Percentiles rank a stretch among this genome's conserved stretches.
Conservation (phyloP, 2,797 vertebrate genomes). For the Chanos chanos region DNA sequence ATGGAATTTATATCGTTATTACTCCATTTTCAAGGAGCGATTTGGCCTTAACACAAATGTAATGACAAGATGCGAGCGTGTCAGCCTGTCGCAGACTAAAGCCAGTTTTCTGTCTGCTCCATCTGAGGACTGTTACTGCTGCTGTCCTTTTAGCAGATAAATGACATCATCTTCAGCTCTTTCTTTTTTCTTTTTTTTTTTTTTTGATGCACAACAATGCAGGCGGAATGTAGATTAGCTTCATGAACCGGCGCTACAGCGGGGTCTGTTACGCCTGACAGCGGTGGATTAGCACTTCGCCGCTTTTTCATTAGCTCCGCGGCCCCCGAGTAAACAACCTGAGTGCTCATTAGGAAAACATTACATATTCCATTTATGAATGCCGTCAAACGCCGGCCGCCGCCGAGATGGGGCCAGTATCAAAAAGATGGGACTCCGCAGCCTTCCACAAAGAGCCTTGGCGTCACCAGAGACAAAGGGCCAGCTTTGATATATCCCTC, state of each 20-base stretch:
- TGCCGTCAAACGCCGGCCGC: constrained; percentile 5
- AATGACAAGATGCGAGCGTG: too few species aligned
- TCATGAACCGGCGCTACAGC: neutral
- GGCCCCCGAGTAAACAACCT: constrained; percentile 24
- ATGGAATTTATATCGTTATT: too few species aligned
- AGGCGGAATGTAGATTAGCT: constrained; percentile 9
- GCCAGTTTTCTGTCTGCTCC: too few species aligned
- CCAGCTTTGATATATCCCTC: constrained; percentile 12
- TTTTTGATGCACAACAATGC: neutral
- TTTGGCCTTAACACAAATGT: too few species aligned
- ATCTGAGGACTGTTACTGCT: too few species aligned
- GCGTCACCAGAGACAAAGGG: constrained; percentile 17
- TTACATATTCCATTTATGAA: constrained; percentile 28
- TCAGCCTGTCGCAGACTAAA: too few species aligned
- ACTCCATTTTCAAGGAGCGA: too few species aligned
- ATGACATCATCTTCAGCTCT: neutral
- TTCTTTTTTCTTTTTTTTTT: too few species aligned
- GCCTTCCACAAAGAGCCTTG: neutral
- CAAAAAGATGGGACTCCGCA: neutral
- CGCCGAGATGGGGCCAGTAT: neutral
- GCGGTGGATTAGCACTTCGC: constrained; percentile 1
- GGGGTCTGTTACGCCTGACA: neutral
- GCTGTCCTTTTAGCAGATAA: neutral
- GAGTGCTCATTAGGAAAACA: constrained; percentile 18
- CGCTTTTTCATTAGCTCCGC: constrained; percentile 13